phyloP scores from a whole-genome alignment of 1,140 invertebrate species.

The Philotrypesis tridentata region DNA sequence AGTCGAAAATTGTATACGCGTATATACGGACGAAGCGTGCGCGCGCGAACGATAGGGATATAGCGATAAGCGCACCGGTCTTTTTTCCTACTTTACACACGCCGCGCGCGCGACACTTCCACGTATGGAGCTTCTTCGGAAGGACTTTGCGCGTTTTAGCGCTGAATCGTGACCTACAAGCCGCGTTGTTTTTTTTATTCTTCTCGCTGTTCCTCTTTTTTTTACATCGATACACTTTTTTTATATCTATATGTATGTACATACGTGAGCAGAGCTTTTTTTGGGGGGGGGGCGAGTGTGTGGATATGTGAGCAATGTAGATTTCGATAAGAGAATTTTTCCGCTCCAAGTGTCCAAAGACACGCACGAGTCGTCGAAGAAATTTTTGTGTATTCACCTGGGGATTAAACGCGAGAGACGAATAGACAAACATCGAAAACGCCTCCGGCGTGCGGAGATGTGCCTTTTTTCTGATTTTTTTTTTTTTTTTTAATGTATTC shows the following conservation, averaged over 20 bases:
- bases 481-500: too few relatives aligned
- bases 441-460: too few relatives aligned
- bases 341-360: background rate
- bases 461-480: too few relatives aligned
- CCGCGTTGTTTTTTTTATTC: too few relatives aligned
- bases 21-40: background rate
- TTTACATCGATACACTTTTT: background rate
- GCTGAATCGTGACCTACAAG: background rate
- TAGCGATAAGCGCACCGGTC: slow-evolving; percentile 15
- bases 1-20: background rate
- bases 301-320: background rate
- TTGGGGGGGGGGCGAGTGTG: background rate
- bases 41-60: background rate
- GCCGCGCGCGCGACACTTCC: background rate
- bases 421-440: too few relatives aligned
- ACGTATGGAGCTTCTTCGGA: background rate
- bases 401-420: too few relatives aligned
- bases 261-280: background rate
- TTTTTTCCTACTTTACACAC: background rate
- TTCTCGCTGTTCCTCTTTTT: background rate
- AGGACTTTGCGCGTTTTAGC: background rate
- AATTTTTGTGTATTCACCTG: background rate
- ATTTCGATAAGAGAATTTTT: background rate
- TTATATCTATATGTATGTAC: background rate
- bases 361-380: background rate